These are phyloP conservation scores for Turdus rufiventris DNA, from an alignment of 2,113 vertebrate genomes.

Conservation along the genomic window DNA sequence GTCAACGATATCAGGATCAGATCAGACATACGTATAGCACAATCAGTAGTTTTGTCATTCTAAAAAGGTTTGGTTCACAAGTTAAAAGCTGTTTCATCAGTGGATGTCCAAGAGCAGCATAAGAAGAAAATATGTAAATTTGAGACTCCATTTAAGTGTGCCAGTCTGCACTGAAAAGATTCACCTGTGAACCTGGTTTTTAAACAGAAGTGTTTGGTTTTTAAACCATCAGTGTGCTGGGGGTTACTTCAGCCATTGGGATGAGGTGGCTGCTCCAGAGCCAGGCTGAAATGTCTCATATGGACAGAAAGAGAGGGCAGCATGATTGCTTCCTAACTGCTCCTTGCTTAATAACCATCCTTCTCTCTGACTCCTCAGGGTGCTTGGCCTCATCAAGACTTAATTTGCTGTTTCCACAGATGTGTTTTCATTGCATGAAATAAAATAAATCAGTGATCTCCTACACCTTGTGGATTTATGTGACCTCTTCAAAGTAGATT, in stretches of 20 bases:
- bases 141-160: neutral
- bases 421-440: slow-evolving; percentile 8
- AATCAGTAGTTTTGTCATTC: neutral
- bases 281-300: neutral
- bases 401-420: slow-evolving; percentile 27
- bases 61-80: neutral
- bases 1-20: neutral
- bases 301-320: neutral
- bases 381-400: slow-evolving; percentile 6
- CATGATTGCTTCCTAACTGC: slow-evolving; percentile 31
- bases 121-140: neutral
- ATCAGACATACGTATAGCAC: neutral
- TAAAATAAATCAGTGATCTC: slow-evolving; percentile 4
- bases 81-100: neutral
- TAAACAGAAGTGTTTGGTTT: neutral
- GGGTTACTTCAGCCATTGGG: neutral
- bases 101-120: neutral
- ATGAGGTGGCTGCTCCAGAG: neutral
- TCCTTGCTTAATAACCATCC: neutral
- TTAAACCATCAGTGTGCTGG: neutral
- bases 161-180: neutral
- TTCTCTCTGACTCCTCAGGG: slow-evolving; percentile 1
- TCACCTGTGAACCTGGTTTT: neutral
- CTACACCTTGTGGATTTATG: neutral
- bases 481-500: neutral